Conservation (phyloP, 2,888 invertebrate genomes). For the Smittia aterrima region DNA sequence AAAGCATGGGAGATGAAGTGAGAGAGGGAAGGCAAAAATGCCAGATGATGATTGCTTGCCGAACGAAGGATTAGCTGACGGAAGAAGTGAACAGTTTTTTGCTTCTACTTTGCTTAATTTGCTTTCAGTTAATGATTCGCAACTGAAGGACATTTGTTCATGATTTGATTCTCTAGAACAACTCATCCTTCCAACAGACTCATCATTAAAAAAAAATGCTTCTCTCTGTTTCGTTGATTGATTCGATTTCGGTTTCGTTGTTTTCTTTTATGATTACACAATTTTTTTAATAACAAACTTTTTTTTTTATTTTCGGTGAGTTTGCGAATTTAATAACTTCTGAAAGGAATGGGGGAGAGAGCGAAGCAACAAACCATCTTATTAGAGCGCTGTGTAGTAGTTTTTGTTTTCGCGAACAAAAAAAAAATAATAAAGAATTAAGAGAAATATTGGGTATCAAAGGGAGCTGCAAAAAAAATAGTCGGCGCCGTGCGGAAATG, state of each 20-base stretch:
- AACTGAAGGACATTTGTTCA: constrained; percentile 7
- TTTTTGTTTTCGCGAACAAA: constrained; percentile 2
- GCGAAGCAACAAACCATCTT: neutral
- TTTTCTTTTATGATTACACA: constrained; percentile 9
- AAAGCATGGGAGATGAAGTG: no score
- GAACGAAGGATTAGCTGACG: neutral
- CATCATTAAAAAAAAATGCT: constrained; percentile 6
- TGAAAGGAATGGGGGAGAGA: neutral
- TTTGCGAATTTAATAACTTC: constrained; percentile 15
- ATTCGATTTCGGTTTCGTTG: constrained; percentile 16
- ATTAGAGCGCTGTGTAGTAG: neutral
- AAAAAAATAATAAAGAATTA: constrained; percentile 17
- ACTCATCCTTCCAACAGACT: neutral
- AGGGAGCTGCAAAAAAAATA: neutral
- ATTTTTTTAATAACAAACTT: constrained; percentile 12
- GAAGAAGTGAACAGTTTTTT: neutral
- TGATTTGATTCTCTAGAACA: neutral
- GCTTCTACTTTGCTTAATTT: neutral
- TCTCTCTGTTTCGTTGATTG: neutral
- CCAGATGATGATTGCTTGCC: neutral
- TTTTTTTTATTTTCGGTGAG: neutral
- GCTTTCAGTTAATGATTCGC: neutral
- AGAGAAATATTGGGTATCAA: neutral
- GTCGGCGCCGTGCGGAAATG: neutral
- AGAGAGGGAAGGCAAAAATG: neutral